A percentile compares a stretch with the other conserved stretches of the same genome.
Conservation (phyloP, 2,113 vertebrate species). For the Periophthalmus modestus region DNA sequence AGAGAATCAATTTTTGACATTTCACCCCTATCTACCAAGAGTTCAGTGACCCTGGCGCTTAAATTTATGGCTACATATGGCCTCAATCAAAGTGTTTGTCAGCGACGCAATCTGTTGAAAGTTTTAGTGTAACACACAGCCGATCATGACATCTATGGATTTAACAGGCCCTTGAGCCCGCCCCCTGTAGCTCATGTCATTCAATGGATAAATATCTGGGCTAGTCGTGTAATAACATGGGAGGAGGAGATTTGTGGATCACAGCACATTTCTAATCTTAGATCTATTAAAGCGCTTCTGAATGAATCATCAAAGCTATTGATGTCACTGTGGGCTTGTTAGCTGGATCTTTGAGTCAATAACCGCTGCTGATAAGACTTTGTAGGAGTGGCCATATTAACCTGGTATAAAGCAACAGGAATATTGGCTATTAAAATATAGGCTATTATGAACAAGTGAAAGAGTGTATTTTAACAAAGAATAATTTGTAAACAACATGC, state of each 20-base stretch:
- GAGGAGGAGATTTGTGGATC: constrained; percentile 67
- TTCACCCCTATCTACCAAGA: constrained; percentile 70
- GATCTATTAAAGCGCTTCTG: constrained; percentile 64
- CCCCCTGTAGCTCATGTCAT: constrained; percentile 55
- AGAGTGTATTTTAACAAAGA: not conserved
- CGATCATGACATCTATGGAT: constrained; percentile 72
- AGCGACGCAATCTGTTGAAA: constrained; percentile 58
- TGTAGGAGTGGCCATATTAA: constrained; percentile 28
- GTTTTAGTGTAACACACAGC: constrained; percentile 70
- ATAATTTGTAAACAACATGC: not conserved
- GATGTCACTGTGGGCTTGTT: constrained; percentile 64
- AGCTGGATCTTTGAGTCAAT: constrained; percentile 53
- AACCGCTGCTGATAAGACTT: constrained; percentile 54
- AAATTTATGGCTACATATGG: constrained; percentile 67
- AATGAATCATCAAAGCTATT: constrained; percentile 71
- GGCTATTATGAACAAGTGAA: not conserved
- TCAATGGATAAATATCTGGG: constrained; percentile 64
- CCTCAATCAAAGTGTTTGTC: constrained; percentile 69
- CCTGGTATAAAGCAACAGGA: constrained; percentile 18
- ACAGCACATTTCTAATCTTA: constrained; percentile 64
- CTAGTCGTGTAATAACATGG: constrained; percentile 60
- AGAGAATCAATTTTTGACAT: constrained; percentile 78
- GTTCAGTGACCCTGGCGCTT: constrained; percentile 68
- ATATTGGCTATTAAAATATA: constrained; percentile 9
- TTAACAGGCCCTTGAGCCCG: constrained; percentile 66